These are phyloP conservation scores for Styela clava DNA, from an alignment of 23 tunicate species.

Conservation along the genomic window DNA sequence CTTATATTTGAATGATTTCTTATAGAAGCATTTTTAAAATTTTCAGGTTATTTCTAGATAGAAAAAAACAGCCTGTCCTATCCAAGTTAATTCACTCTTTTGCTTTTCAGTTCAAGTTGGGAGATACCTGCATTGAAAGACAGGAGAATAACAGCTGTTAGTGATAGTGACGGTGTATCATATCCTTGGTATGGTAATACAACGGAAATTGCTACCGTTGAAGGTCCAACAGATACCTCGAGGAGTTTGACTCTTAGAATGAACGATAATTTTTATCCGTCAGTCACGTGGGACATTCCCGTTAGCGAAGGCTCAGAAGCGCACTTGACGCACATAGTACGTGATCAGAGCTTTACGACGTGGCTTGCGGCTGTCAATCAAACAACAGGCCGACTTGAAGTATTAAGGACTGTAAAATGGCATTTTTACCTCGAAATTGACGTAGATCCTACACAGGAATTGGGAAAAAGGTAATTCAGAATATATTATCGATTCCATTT, in stretches of 20 bases:
- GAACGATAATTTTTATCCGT: constrained; percentile 99
- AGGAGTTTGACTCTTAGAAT: constrained; percentile 77
- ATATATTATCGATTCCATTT: too few relatives aligned
- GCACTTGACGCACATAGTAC: constrained; percentile 89
- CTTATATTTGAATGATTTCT: too few relatives aligned
- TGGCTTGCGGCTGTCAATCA: constrained; percentile 99
- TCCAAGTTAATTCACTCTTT: background rate
- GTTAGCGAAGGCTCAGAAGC: constrained; percentile 96
- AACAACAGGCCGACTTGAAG: constrained; percentile 89
- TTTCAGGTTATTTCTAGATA: too few relatives aligned
- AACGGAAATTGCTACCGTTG: constrained; percentile 98
- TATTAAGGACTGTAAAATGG: constrained; percentile 95
- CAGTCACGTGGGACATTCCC: constrained; percentile 99
- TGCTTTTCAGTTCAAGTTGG: constrained; percentile 91
- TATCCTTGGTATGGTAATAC: constrained; percentile 99
- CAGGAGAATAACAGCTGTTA: constrained; percentile 79
- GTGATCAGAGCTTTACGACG: constrained; percentile 92
- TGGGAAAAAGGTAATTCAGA: constrained; percentile 49
- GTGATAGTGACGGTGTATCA: constrained; percentile 99
- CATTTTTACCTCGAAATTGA: constrained; percentile 90
- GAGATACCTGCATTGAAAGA: constrained; percentile 98
- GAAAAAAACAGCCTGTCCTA: too few relatives aligned
- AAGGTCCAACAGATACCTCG: constrained; percentile 89
- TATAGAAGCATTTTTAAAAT: too few relatives aligned
- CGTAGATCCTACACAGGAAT: constrained; percentile 86